Percentiles rank a stretch among this genome's conserved stretches.
Conservation (phyloP, 2,888 invertebrate genomes). For the Petrolisthes manimaculis region DNA sequence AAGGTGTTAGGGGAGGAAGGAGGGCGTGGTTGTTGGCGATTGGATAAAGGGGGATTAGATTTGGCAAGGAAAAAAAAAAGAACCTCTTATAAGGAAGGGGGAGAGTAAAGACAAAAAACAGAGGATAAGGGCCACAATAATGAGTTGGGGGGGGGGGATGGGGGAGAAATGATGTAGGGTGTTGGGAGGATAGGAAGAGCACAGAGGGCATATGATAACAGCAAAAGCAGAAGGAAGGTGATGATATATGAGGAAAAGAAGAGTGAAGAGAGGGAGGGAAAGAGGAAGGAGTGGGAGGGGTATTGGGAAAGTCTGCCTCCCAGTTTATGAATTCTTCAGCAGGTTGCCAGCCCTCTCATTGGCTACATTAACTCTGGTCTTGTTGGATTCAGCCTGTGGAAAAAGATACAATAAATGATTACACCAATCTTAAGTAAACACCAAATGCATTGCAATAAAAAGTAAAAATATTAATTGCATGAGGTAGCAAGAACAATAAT, state of each 20-base stretch:
- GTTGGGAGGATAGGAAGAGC: background rate
- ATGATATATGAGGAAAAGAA: background rate
- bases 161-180: background rate
- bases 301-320: too few species aligned
- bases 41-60: background rate
- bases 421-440: too few species aligned
- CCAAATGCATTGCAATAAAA: too few species aligned
- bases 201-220: background rate
- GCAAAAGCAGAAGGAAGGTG: background rate
- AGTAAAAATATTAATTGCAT: too few species aligned
- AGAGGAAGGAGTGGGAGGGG: background rate
- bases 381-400: too few species aligned
- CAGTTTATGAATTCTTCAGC: too few species aligned
- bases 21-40: background rate
- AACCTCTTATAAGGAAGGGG: background rate
- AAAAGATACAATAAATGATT: too few species aligned
- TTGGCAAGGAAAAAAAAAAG: background rate
- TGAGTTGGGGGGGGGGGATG: background rate
- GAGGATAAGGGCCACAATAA: background rate
- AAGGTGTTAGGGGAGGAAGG: too few species aligned
- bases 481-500: too few species aligned
- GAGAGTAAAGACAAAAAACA: background rate
- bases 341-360: too few species aligned
- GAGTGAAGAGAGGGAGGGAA: background rate
- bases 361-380: too few species aligned